These are phyloP conservation scores for Papilio elwesi DNA, from an alignment of 2,888 invertebrate genomes.

Conservation along the genomic window DNA sequence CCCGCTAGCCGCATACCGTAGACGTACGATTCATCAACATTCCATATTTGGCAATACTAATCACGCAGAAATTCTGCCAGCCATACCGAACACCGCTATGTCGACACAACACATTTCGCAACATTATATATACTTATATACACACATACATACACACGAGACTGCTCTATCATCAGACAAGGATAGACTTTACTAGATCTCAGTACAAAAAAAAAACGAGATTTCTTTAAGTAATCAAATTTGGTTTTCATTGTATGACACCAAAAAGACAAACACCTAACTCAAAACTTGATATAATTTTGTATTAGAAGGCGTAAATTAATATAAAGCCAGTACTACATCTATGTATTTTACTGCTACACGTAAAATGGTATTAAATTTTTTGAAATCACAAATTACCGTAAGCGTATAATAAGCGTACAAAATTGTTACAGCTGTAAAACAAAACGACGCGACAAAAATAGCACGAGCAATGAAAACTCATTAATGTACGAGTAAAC, in stretches of 20 bases:
- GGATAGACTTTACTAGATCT: no score
- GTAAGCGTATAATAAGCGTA: conserved; percentile 33
- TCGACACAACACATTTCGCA: conserved; percentile 62
- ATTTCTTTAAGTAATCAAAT: no score
- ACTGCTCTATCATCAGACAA: background rate
- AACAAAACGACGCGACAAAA: conserved; percentile 22
- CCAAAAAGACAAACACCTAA: no score
- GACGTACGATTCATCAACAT: conserved; percentile 60
- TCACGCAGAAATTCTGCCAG: conserved; percentile 60
- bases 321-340: no score
- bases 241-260: no score
- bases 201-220: no score
- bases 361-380: background rate
- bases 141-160: background rate
- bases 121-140: conserved; percentile 48
- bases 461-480: conserved; percentile 51
- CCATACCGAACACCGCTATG: conserved; percentile 57
- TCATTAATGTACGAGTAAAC: conserved; percentile 61
- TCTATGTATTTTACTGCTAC: no score
- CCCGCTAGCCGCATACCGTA: conserved; percentile 45
- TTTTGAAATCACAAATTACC: background rate
- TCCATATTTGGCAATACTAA: conserved; percentile 60
- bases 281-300: no score
- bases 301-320: no score
- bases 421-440: conserved; percentile 48